These are phyloP conservation scores for Clarias magur DNA, from an alignment of 2,113 vertebrate genomes.

Conservation along the genomic window DNA sequence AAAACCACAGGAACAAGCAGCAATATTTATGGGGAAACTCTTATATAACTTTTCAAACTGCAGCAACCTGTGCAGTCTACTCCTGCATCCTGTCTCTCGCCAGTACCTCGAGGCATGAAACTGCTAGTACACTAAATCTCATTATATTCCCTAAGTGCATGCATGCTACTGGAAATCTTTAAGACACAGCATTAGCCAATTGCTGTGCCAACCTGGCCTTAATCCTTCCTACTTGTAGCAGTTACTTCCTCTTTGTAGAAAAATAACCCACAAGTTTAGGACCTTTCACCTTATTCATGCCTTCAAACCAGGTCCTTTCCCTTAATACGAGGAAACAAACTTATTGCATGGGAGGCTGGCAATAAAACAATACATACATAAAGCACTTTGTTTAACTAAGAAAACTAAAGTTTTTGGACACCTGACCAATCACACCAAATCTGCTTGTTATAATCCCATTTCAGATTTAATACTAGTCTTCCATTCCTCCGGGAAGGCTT, in stretches of 20 bases:
- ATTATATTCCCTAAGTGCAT: background rate
- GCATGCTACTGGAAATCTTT: background rate
- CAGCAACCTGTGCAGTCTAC: background rate
- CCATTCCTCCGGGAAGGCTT: background rate
- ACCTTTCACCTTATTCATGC: background rate
- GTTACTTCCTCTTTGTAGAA: no score
- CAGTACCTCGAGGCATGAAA: background rate
- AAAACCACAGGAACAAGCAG: background rate
- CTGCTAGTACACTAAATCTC: background rate
- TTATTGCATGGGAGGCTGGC: background rate
- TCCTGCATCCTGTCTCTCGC: background rate
- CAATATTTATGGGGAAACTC: background rate
- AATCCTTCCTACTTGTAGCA: background rate
- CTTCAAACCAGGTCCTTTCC: background rate
- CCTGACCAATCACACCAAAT: background rate
- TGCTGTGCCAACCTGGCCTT: constrained; percentile 12
- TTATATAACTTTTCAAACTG: background rate
- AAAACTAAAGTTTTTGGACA: background rate
- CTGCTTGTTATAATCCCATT: background rate
- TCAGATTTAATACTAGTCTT: background rate
- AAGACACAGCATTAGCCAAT: background rate
- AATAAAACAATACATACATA: background rate
- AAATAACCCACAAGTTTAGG: background rate
- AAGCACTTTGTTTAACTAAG: background rate
- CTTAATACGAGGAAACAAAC: background rate